Base-by-base conservation (phyloP, 2,113 vertebrate genomes). In the Perca schrenkii region DNA sequence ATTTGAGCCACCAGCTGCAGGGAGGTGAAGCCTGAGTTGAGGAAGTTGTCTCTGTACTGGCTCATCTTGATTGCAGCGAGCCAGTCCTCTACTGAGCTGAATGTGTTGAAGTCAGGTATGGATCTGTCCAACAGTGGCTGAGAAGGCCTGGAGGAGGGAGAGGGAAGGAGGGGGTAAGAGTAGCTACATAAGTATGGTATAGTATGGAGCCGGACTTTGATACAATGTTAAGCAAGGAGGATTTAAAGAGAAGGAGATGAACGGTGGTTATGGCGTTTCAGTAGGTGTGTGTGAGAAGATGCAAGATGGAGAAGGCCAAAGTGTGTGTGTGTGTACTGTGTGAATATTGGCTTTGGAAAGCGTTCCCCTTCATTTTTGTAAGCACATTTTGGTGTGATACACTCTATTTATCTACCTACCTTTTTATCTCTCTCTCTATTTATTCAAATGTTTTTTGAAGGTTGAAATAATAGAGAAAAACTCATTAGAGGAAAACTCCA, bases 81-180 rank as follows among this genome's bases (percentile, higher is more conserved):
- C 98, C 98, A 99, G 92, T 99, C 98, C 6, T 99, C 98, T 79
- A 99, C 98, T 82, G 98, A 98, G 95, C 97, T 99, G 94, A 99
- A 99, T 91, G 97, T 97, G 93, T 96, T 99, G 94, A 99, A 98
- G 94, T 99, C 98, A 34, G 98, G 98, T 93, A 99, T 96, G 90
- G 98, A 99, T 92, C 97, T 96, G 91, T 99, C 98, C 63, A 99
- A 95, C 91, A 99, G 96, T 87, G 97, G 98, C 96, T 99, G 98
- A 91, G 98, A 99, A 95, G 98, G 97, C 97, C 98, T 99, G 95
- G 8, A 75, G 28, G 58, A 67, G 22, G 36, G 17, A 67, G 50
- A 25, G 56, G 49, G 47, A 75, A 22, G 36, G 28, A 36, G 36
- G 52, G 28, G 46, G n/a, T 64, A 66, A 63, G 67, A 64, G 50